Base-by-base conservation (phyloP, 2,113 vertebrate genomes). In the Nothocercus nigrocapillus region DNA sequence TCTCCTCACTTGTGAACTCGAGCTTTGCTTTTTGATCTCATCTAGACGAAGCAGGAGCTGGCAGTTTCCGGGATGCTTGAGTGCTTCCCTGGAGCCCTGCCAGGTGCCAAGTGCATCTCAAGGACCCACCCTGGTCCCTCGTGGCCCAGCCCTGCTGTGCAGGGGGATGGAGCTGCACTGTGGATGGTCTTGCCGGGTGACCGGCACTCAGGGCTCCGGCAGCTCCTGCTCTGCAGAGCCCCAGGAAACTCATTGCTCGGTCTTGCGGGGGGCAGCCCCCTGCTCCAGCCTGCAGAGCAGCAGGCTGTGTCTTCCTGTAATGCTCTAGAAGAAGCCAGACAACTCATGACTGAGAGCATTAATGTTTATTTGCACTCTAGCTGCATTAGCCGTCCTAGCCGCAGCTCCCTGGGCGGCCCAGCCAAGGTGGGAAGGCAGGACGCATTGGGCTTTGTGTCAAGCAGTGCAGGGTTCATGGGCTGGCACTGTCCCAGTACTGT, bases 351-450 rank as follows among this genome's bases (percentile, higher is more conserved):
- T 19, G 77, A 79, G 90, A 92, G 53, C 69, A 28, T 2, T 18
- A 73, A 73, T 72, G 83, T 94, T 97, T 94, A 94, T 96, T 95
- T 92, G 91, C 77, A 40, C 49, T 86, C 83, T 3, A 69, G 70
- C 56, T 30, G 27, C 2, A 79, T 53, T 22, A 72, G 11, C n/a
- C 3, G 0, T 16, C 34, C 2, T 62, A 30, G 69, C 32, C 0
- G 1, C 1, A 3, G 49, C 45, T 82, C 53, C 80, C 54, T 84
- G 6, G 0, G 0, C 1, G 3, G 82, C 34, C 67, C 40, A 18
- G 91, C n/a, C 2, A 76, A 83, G 53, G 54, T 67, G 47, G 28
- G 69, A 49, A 66, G 0, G 0, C 34, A 56, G 73, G 3, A 70
- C 75, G 34, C 8, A 10, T 3, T 5, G 4, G 61, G 69, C 53